These are phyloP conservation scores for Dynastes grantii DNA, from an alignment of 2,888 invertebrate species.

Conservation along the genomic window DNA sequence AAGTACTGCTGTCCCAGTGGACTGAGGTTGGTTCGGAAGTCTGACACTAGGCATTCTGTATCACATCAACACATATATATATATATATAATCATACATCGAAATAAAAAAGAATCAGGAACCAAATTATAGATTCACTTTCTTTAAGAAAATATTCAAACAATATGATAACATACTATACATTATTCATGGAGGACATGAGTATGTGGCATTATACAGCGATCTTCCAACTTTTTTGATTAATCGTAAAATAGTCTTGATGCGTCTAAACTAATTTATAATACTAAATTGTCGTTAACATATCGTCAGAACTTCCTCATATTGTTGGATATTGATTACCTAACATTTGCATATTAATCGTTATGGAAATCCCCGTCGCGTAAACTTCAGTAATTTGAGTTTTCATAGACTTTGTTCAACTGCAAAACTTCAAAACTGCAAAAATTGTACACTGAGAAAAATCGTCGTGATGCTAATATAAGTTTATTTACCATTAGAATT, in stretches of 20 bases:
- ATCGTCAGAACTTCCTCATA: conserved; percentile 8
- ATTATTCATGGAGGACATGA: neutral
- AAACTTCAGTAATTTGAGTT: no score
- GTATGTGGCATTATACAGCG: neutral
- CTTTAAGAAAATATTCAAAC: neutral
- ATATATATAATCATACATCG: conserved; percentile 14
- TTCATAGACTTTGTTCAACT: no score
- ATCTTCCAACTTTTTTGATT: neutral
- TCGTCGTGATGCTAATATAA: no score
- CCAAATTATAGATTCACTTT: neutral
- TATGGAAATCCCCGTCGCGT: neutral
- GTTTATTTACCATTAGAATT: no score
- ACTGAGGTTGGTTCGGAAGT: conserved; percentile 84
- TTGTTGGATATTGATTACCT: conserved; percentile 18
- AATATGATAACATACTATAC: neutral
- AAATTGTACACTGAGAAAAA: no score
- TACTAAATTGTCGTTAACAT: conserved; percentile 8
- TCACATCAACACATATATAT: conserved; percentile 52
- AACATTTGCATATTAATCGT: conserved; percentile 2
- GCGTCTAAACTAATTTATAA: conserved; percentile 1
- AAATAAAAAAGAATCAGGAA: conserved; percentile 19
- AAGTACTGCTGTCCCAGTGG: conserved; percentile 87
- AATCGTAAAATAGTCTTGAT: neutral
- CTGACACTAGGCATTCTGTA: conserved; percentile 77
- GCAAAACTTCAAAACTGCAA: no score